These are phyloP conservation scores for Oncorhynchus gorbuscha DNA, from an alignment of 2,113 vertebrate genomes.

Conservation along the genomic window DNA sequence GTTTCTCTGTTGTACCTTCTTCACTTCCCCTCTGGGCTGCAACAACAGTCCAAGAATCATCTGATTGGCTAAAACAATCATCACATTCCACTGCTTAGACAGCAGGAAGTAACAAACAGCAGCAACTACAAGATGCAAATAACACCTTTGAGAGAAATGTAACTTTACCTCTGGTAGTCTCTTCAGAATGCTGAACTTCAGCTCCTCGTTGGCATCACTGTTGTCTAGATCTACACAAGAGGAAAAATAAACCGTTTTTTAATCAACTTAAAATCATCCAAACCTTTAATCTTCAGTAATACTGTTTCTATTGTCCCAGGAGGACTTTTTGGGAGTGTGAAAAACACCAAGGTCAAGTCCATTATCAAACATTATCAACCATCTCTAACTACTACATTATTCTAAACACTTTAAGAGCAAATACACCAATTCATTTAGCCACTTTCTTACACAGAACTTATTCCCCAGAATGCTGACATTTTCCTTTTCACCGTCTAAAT, in stretches of 20 bases:
- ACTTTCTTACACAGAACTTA: too few species aligned
- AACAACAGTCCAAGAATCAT: background rate
- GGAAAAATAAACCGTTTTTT: background rate
- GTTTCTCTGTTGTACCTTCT: slow-evolving; percentile 2
- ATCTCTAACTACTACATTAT: too few species aligned
- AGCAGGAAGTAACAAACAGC: background rate
- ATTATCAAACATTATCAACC: too few species aligned
- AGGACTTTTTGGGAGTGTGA: too few species aligned
- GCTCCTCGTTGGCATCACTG: slow-evolving; percentile 81
- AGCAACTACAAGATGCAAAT: background rate
- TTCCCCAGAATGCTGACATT: too few species aligned
- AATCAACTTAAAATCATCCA: background rate
- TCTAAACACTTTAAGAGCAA: too few species aligned
- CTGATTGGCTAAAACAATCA: background rate
- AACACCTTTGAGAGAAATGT: background rate
- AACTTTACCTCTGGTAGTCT: slow-evolving; percentile 86
- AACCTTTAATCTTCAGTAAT: background rate
- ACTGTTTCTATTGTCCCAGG: too few species aligned
- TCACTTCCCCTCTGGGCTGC: slow-evolving; percentile 4
- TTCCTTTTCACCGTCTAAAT: too few species aligned
- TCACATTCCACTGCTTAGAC: slow-evolving; percentile 8
- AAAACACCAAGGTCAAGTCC: too few species aligned
- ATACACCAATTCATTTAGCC: too few species aligned
- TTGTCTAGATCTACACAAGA: slow-evolving; percentile 84
- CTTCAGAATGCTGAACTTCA: slow-evolving; percentile 87